A percentile compares a stretch with the other conserved stretches of the same genome.
phyloP scores from a whole-genome alignment of 35 echinoderm and acorn worm genomes.

The Chiridota heheva region DNA sequence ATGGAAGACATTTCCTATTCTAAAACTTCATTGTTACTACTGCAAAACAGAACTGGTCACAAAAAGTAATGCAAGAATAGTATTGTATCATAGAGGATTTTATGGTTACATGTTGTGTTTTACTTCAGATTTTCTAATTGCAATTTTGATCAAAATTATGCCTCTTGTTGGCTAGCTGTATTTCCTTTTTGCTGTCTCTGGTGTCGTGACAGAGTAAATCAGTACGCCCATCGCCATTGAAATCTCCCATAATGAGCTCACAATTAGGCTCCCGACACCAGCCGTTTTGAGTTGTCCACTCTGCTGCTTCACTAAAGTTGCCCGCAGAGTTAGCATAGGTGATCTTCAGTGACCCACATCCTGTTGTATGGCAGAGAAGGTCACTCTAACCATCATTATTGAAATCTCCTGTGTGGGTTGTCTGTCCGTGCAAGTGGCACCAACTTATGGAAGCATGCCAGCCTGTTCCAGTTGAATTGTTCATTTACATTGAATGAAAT shows the following conservation, averaged over 20 bases:
- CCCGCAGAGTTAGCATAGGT: background rate
- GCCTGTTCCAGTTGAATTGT: no score
- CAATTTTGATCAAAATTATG: no score
- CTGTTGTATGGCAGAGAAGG: slow-evolving; percentile 7
- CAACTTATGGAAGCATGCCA: background rate
- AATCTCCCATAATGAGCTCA: slow-evolving; percentile 33
- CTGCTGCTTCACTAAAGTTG: background rate
- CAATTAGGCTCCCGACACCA: slow-evolving; percentile 19
- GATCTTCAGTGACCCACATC: slow-evolving; percentile 10
- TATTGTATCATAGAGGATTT: no score
- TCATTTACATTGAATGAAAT: slow-evolving; percentile 12
- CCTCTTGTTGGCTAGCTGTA: slow-evolving; percentile 7
- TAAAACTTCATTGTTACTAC: no score
- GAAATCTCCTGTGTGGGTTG: no score
- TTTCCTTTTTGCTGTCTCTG: background rate
- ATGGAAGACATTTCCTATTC: no score
- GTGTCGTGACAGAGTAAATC: slow-evolving; percentile 47
- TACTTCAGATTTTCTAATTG: no score
- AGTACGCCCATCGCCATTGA: slow-evolving; percentile 41
- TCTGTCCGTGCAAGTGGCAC: no score
- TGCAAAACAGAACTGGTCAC: no score
- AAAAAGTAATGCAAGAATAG: no score
- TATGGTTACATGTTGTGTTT: no score
- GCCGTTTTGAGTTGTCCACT: background rate
- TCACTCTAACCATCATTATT: no score